These are phyloP conservation scores for Drosophila kohkoa DNA, from an alignment of 1,140 invertebrate species.

Conservation along the genomic window DNA sequence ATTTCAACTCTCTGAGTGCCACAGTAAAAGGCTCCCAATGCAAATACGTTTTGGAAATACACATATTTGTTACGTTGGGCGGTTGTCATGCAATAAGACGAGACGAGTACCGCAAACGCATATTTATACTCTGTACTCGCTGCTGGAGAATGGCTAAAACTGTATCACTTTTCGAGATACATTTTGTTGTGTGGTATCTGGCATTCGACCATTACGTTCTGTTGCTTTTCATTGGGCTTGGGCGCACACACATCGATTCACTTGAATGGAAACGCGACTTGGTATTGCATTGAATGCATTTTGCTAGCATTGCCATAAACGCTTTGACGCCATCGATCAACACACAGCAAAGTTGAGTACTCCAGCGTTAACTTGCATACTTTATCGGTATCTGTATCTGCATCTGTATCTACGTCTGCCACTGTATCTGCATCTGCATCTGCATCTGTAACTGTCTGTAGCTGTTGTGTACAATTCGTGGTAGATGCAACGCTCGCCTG, in stretches of 20 bases:
- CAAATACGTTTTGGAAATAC: slow-evolving; percentile 59
- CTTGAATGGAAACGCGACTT: slow-evolving; percentile 58
- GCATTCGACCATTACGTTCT: background rate
- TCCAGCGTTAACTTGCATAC: slow-evolving; percentile 14
- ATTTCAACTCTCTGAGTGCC: slow-evolving; percentile 45
- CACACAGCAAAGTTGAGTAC: slow-evolving; percentile 18
- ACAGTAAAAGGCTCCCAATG: slow-evolving; percentile 34
- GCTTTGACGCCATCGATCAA: slow-evolving; percentile 63
- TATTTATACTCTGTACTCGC: slow-evolving; percentile 13
- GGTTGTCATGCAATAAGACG: background rate
- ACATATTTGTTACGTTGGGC: slow-evolving; percentile 43
- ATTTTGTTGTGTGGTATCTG: background rate
- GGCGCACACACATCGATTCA: slow-evolving; percentile 64
- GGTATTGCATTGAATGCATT: slow-evolving; percentile 54
- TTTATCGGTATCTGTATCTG: slow-evolving; percentile 33
- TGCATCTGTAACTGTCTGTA: slow-evolving; percentile 27
- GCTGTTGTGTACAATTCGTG: slow-evolving; percentile 8
- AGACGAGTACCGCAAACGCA: slow-evolving; percentile 49
- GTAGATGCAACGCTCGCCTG: slow-evolving; percentile 9
- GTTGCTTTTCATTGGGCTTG: slow-evolving; percentile 48
- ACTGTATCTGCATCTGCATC: background rate
- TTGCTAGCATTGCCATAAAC: slow-evolving; percentile 53
- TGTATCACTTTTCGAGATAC: background rate
- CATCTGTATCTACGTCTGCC: slow-evolving; percentile 2
- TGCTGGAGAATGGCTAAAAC: no score